Base-by-base conservation (phyloP, 2,113 vertebrate genomes). In the Rhipidura dahli region DNA sequence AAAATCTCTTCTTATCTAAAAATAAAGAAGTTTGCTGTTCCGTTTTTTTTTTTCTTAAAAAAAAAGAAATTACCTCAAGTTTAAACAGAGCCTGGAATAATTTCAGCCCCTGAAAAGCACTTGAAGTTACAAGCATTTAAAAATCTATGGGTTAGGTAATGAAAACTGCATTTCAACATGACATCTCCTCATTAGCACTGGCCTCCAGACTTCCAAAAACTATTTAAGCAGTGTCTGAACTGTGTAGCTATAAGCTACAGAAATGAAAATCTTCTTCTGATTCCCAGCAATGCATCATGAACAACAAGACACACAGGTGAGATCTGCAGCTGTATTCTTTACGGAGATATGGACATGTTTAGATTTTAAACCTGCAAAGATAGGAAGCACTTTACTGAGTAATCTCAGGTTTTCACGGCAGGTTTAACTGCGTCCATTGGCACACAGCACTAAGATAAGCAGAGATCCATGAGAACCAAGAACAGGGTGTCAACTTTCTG, bases 121-220 rank as follows among this genome's bases (percentile, higher is more conserved):
- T 70, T 87, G 64, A 95, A 92, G 64, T 44, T 89, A 83, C 11
- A 89, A 87, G 42, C 60, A 68, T 64, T 94, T 81, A 84, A 95
- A 96, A 92, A 92, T 51, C 86, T 83, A 75, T 90, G 64, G 71
- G 51, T 51, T 95, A 89, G 49, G 31, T 91, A 92, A 92, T 81
- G 86, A 92, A 92, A 95, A 85, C 63, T 57, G 80, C 86, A 91
- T 94, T 95, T 96, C 89, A 84, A 57, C 23, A 56, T 68, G 80
- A 73, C 64, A 68, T 65, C 69, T 89, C 21, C 69, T 95, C 89
- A 92, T 92, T 89, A 90, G 56, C 39, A 68, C 60, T 81, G 60
- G 65, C 49, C 92, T 80, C 42, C 19, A 86, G 50, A 28, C 63
- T 70, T 92, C 69, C 33, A 83, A 57, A 76, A 96, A 39, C 44